Conservation (phyloP, 2,113 vertebrate genomes). For the Panthera tigris region DNA sequence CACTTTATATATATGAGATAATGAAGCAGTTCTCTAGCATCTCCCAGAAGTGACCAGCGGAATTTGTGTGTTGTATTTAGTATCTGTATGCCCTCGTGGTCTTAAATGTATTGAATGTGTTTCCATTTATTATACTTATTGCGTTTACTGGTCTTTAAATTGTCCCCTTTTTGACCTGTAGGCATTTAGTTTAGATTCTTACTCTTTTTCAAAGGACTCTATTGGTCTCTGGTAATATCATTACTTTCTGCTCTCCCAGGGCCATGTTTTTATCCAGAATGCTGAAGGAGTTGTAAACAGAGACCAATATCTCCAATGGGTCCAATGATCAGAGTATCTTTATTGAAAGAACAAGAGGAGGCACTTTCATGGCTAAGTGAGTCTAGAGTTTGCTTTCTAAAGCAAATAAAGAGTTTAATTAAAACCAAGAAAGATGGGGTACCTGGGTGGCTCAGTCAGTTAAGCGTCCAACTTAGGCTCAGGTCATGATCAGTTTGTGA, state of each 20-base stretch:
- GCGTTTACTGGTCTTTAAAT: neutral
- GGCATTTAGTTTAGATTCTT: neutral
- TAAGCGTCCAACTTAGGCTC: no score
- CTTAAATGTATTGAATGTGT: neutral
- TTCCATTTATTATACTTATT: neutral
- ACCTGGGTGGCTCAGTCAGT: no score
- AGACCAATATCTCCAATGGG: neutral
- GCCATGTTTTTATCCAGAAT: neutral
- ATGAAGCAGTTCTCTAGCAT: neutral
- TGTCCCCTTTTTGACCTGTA: neutral
- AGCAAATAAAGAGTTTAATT: neutral
- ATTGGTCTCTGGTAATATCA: neutral
- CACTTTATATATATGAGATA: neutral
- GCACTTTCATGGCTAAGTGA: neutral
- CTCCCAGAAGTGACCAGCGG: neutral
- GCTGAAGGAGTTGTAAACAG: neutral
- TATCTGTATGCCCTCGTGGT: neutral
- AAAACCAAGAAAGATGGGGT: neutral
- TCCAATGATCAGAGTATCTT: neutral
- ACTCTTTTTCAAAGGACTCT: neutral
- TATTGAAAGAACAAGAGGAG: neutral
- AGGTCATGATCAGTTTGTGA: no score
- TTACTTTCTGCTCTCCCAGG: neutral
- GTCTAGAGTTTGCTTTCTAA: neutral
- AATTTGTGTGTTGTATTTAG: neutral